Conservation (phyloP, 2,888 invertebrate genomes). For the Andrena flavipes region DNA sequence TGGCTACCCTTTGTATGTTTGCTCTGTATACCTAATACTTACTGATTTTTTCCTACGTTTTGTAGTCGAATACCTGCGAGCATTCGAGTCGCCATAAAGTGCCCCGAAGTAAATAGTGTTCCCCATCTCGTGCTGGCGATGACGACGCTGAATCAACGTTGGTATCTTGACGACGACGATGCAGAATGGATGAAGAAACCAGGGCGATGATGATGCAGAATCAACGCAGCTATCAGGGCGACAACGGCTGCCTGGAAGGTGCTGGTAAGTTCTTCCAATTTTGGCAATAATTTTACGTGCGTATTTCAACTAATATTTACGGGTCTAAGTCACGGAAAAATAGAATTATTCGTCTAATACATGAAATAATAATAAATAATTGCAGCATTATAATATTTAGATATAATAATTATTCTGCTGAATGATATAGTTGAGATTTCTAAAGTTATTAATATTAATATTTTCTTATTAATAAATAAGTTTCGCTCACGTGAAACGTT, state of each 20-base stretch:
- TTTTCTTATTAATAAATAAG: slow-evolving; percentile 81
- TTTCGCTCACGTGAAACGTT: slow-evolving; percentile 88
- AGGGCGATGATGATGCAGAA: too few species aligned
- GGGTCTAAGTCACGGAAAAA: too few species aligned
- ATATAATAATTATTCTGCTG: too few species aligned
- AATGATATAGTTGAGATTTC: too few species aligned
- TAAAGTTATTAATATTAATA: too few species aligned
- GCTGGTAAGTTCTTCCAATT: slow-evolving; percentile 35
- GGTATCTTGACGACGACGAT: slow-evolving; percentile 2
- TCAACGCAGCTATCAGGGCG: too few species aligned
- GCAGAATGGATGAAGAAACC: too few species aligned
- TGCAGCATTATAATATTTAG: too few species aligned
- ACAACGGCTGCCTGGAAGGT: neutral
- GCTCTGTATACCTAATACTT: too few species aligned
- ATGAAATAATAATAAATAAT: too few species aligned
- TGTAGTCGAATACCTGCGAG: neutral
- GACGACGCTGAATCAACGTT: slow-evolving; percentile 6
- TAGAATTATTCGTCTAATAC: too few species aligned
- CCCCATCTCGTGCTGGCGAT: neutral
- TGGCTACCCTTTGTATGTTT: too few species aligned
- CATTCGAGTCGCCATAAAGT: neutral
- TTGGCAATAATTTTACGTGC: neutral
- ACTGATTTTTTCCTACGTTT: neutral
- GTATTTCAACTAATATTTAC: slow-evolving; percentile 38
- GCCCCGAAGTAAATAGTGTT: neutral